Percentiles rank a stretch among this genome's conserved stretches.
Evolutionary conservation across 1,140 invertebrate species (phyloP).

Genomic region (Carposina sasakii): DNA sequence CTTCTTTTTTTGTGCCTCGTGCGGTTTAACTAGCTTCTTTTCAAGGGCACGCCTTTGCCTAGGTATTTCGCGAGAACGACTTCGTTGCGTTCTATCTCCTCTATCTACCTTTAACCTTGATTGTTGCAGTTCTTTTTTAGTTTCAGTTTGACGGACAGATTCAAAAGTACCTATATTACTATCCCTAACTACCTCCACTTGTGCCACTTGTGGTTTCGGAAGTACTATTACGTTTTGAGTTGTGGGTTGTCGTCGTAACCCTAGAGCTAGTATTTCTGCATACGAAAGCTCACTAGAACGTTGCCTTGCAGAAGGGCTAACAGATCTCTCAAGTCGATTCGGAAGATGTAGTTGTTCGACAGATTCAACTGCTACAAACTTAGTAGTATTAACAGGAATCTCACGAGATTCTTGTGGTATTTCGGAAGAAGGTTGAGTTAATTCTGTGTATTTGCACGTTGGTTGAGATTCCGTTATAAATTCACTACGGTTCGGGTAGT

Average conservation of each 20-base stretch:
- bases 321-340: slow-evolving; percentile 30
- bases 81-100: slow-evolving; percentile 42
- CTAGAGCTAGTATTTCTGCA: slow-evolving; percentile 81
- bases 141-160: slow-evolving; percentile 28
- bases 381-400: too few species aligned
- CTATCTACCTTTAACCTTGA: slow-evolving; percentile 39
- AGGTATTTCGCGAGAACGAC: slow-evolving; percentile 62
- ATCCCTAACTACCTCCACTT: slow-evolving; percentile 56
- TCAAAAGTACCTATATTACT: slow-evolving; percentile 38
- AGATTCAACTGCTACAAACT: too few species aligned
- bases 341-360: slow-evolving; percentile 22
- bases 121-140: slow-evolving; percentile 36
- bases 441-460: too few species aligned
- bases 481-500: too few species aligned
- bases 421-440: too few species aligned
- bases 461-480: too few species aligned
- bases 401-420: too few species aligned
- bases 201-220: slow-evolving; percentile 55
- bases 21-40: slow-evolving; percentile 45
- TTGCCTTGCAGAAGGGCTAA: slow-evolving; percentile 31
- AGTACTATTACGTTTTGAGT: slow-evolving; percentile 38
- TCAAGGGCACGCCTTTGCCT: slow-evolving; percentile 53
- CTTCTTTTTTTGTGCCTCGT: slow-evolving; percentile 58
- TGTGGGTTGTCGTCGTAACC: slow-evolving; percentile 65
- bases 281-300: slow-evolving; percentile 76